phyloP scores from a whole-genome alignment of 2,888 invertebrate species.

The Selenia dentaria region DNA sequence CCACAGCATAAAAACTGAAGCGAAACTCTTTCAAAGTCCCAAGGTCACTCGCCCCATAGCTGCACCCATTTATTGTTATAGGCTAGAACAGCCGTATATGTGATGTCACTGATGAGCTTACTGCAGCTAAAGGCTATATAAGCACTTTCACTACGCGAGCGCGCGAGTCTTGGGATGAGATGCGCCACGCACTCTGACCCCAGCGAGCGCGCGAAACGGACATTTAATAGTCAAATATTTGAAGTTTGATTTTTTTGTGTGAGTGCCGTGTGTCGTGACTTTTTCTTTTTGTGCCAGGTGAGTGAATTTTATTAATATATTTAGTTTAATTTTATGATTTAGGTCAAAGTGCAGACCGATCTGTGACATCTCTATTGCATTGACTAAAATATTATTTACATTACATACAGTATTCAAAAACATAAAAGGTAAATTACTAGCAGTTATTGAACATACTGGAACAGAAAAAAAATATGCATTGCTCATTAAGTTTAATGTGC shows the following conservation, averaged over 20 bases:
- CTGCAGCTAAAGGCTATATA: conserved; percentile 77
- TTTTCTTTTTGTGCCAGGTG: conserved; percentile 63
- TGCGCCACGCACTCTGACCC: conserved; percentile 74
- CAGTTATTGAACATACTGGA: no score
- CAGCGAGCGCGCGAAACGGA: conserved; percentile 50
- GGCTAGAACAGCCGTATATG: conserved; percentile 35
- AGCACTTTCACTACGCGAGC: conserved; percentile 74
- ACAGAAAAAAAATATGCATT: no score
- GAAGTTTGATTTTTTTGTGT: conserved; percentile 46
- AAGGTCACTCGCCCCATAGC: conserved; percentile 19
- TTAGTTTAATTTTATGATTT: conserved; percentile 6
- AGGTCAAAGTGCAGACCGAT: conserved; percentile 1
- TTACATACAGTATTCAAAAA: no score
- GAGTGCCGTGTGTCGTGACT: conserved; percentile 70
- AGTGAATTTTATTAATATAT: conserved; percentile 41
- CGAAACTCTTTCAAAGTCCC: not conserved
- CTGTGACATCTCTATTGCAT: not conserved
- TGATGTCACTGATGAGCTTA: conserved; percentile 57
- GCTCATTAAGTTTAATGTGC: no score
- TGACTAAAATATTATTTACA: no score
- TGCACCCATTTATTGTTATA: conserved; percentile 43
- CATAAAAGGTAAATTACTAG: no score
- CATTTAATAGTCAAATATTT: conserved; percentile 21
- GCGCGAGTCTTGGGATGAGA: conserved; percentile 72
- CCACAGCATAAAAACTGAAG: no score